Evolutionary conservation across 2,797 vertebrate genomes (phyloP), one percentile per base, ranked within the genome.

Genomic region (Anguilla obscura): DNA sequence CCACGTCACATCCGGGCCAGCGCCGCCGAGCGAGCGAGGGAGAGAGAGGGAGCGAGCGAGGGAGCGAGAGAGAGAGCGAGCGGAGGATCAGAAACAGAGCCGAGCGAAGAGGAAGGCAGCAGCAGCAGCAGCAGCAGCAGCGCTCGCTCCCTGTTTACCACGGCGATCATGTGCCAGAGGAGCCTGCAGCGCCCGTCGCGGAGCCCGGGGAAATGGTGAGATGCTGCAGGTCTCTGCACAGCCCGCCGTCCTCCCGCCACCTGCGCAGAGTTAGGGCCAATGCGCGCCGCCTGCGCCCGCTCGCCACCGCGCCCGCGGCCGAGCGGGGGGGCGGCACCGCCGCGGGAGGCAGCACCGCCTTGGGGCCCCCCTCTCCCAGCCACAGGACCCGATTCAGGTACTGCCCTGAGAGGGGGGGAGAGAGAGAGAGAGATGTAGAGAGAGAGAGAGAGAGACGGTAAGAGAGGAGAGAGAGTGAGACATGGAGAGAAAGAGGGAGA

Each of bases 151-250:
- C 89, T 89, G 52, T 92, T 88, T 5, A 92, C 92, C 83, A 91
- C 86, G 82, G 92, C 92, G 93, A 94, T 90, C 93, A 97, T 98
- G 97, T 97, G 97, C 95, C 96, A 96, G 93, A 95, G 95, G 91
- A 95, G 94, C 88, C 94, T 95, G 94, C 96, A 93, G 94, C 95
- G 94, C 94, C 94, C 94, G 87, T 93, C 96, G 91, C 93, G 96
- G 69, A 93, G 94, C 90, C 76, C 94, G 87, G 95, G 96, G 95
- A 97, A 96, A 98, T 98, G 97, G 97, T 98, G 97, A 98, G 97
- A 97, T 97, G 96, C 96, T 96, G 96, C 94, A 96, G 93, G 90
- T 94, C 92, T 93, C 92, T 95, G 91, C 94, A 94, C 93, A 94
- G 93, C 92, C 94, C 94, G 90, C 90, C 95, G 89, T 94, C 96